Conservation (phyloP, 2,113 vertebrate genomes). For the Dromaius novaehollandiae region DNA sequence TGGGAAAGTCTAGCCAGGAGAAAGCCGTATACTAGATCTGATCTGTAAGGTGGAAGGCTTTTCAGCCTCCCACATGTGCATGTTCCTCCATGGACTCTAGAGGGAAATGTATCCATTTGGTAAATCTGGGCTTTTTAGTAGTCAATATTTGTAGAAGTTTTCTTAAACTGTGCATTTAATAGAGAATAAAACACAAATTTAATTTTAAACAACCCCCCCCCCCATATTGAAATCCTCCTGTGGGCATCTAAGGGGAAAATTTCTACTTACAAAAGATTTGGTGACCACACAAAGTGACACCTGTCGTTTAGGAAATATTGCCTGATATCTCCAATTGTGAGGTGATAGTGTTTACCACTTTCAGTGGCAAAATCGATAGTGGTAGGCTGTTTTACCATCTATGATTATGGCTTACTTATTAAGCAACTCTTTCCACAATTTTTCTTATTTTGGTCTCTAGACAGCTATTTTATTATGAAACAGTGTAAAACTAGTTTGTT, state of each 20-base stretch:
- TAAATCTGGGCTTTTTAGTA: neutral
- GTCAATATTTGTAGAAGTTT: neutral
- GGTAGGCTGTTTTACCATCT: neutral
- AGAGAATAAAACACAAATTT: neutral
- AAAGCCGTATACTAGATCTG: neutral
- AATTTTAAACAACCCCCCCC: fast-evolving
- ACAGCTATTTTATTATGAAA: neutral
- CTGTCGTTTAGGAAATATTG: neutral
- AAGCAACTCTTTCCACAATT: neutral
- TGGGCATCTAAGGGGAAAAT: neutral
- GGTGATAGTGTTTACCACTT: neutral
- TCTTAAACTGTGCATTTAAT: neutral
- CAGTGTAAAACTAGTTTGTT: neutral
- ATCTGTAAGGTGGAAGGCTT: neutral
- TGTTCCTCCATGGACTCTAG: neutral
- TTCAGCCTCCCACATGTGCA: neutral
- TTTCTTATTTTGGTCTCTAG: neutral
- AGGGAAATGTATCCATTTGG: neutral
- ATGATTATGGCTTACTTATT: neutral
- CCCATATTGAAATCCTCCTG: neutral
- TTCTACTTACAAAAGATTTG: neutral
- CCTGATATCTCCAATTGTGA: neutral
- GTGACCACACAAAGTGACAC: neutral
- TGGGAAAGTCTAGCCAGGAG: neutral
- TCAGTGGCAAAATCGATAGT: neutral